Evolutionary conservation across 2,888 invertebrate genomes (phyloP).

Genomic region (Tortricodes alternella): DNA sequence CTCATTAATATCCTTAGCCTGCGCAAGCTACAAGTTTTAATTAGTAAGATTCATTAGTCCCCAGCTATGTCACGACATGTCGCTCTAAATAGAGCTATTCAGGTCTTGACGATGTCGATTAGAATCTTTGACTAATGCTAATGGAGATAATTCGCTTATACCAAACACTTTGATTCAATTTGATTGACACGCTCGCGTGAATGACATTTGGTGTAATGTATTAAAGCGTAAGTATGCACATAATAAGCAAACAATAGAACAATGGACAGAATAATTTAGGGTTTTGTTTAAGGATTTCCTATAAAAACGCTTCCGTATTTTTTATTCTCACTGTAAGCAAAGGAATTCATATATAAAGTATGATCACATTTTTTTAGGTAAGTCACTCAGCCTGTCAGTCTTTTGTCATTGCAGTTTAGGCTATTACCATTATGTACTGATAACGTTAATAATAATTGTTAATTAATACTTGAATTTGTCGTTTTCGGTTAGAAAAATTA

Average conservation of each 20-base stretch:
- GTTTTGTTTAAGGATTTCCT: conserved; percentile 49
- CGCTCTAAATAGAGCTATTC: conserved; percentile 41
- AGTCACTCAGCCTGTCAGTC: no score
- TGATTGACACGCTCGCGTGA: conserved; percentile 52
- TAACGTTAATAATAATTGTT: no score
- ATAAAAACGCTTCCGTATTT: conserved; percentile 43
- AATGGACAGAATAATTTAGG: conserved; percentile 39
- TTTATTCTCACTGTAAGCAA: conserved; percentile 5
- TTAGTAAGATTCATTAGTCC: conserved; percentile 33
- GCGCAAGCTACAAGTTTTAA: conserved; percentile 23
- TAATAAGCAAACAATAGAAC: conserved; percentile 52
- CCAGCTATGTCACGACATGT: conserved; percentile 29
- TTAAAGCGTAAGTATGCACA: conserved; percentile 31
- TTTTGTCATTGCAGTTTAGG: no score
- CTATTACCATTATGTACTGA: no score
- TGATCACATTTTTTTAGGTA: not conserved
- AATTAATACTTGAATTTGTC: no score
- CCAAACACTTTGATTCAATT: conserved; percentile 21
- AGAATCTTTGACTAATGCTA: conserved; percentile 33
- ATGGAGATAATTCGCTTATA: conserved; percentile 15
- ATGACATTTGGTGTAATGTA: conserved; percentile 34
- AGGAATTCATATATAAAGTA: not conserved
- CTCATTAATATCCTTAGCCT: conserved; percentile 24
- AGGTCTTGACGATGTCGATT: conserved; percentile 39
- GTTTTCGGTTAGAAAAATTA: no score